A percentile compares a stretch with the other conserved stretches of the same genome.
phyloP scores from a whole-genome alignment of 2,888 invertebrate species.

The Brachyptera putata region DNA sequence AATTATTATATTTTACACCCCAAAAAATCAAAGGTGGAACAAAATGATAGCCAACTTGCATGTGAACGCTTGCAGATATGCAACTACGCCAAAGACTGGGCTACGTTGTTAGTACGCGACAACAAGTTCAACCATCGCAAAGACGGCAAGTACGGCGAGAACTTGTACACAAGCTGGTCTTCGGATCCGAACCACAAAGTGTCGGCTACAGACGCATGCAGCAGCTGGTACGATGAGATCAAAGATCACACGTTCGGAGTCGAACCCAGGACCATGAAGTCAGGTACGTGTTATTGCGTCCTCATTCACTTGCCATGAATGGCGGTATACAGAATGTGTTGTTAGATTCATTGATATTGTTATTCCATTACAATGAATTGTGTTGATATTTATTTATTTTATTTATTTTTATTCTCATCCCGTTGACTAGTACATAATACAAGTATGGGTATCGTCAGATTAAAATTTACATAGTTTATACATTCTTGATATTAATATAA shows the following conservation, averaged over 20 bases:
- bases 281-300: slow-evolving; percentile 18
- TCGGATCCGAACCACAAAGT: slow-evolving; percentile 61
- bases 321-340: not conserved
- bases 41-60: too few relatives aligned
- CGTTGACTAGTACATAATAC: too few relatives aligned
- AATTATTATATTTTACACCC: too few relatives aligned
- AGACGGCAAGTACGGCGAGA: slow-evolving; percentile 51
- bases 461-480: too few relatives aligned
- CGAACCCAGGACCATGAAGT: slow-evolving; percentile 52
- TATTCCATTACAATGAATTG: too few relatives aligned
- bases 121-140: slow-evolving; percentile 62
- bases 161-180: slow-evolving; percentile 64
- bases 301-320: too few relatives aligned
- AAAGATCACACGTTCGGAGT: slow-evolving; percentile 63
- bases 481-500: too few relatives aligned
- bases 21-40: too few relatives aligned
- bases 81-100: slow-evolving; percentile 66
- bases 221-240: slow-evolving; percentile 74
- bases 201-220: slow-evolving; percentile 63
- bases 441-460: too few relatives aligned
- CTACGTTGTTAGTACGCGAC: slow-evolving; percentile 59
- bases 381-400: too few relatives aligned
- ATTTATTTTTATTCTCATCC: too few relatives aligned
- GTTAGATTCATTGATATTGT: too few relatives aligned
- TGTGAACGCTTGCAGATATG: slow-evolving; percentile 48